Percentiles rank a stretch among this genome's conserved stretches.
Evolutionary conservation across 2,113 vertebrate genomes (phyloP).

Genomic region (Dicrurus megarhynchus): DNA sequence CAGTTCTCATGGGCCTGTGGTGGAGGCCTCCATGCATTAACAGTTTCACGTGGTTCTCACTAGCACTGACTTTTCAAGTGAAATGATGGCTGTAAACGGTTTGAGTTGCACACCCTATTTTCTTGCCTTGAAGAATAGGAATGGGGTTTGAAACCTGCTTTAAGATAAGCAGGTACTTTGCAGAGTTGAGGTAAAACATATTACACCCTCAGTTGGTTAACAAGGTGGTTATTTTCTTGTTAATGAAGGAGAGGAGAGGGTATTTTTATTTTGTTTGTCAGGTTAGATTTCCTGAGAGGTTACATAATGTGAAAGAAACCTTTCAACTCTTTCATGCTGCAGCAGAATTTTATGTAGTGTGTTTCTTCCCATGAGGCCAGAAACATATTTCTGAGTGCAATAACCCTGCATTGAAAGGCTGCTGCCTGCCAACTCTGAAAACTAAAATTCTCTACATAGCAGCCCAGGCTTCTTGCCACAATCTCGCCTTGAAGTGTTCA

Average conservation of each 20-base stretch:
- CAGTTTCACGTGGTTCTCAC: background rate
- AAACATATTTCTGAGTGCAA: constrained; percentile 24
- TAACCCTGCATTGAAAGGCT: background rate
- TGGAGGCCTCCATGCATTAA: background rate
- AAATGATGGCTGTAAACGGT: background rate
- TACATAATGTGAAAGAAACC: constrained; percentile 12
- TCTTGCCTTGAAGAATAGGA: background rate
- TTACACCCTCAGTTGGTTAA: background rate
- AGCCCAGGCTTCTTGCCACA: background rate
- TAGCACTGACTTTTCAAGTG: background rate
- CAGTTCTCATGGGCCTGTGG: rapidly evolving
- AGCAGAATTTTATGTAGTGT: constrained; percentile 8
- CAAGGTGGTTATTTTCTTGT: constrained; percentile 25
- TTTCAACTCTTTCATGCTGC: constrained; percentile 16
- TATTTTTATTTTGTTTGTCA: constrained; percentile 34
- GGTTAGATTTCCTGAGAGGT: constrained; percentile 8
- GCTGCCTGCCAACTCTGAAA: background rate
- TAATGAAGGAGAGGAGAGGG: background rate
- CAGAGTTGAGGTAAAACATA: background rate
- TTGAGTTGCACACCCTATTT: background rate
- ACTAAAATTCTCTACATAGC: background rate
- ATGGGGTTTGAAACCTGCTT: background rate
- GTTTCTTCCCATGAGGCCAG: constrained; percentile 16
- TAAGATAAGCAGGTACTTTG: background rate
- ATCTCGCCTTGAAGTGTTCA: background rate